phyloP scores from a whole-genome alignment of 1,140 invertebrate genomes.

The Drosophila funebris region DNA sequence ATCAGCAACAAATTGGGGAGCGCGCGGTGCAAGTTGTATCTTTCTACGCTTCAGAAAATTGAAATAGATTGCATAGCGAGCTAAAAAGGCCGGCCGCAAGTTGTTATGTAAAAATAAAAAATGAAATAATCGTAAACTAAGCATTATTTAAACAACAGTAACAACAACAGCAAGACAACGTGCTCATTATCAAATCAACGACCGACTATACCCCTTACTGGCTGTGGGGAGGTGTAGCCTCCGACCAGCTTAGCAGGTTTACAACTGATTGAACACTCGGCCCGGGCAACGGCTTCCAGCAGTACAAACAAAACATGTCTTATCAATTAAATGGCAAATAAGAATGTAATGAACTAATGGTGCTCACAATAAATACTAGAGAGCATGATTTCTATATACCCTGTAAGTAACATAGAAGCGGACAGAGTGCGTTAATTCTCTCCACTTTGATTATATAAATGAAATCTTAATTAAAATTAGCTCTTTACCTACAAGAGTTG shows the following conservation, averaged over 20 bases:
- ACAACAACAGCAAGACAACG: conserved; percentile 46
- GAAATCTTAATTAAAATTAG: too few species aligned
- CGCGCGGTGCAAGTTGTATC: conserved; percentile 2
- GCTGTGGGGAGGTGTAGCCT: not conserved
- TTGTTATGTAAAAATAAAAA: conserved; percentile 60
- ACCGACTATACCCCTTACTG: not conserved
- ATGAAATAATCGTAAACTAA: conserved; percentile 13
- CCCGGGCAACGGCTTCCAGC: conserved; percentile 2
- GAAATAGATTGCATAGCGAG: conserved; percentile 26
- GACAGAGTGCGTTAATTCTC: not conserved
- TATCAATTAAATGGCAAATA: conserved; percentile 18
- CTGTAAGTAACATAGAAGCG: not conserved
- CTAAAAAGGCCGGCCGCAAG: conserved; percentile 61
- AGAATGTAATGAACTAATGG: not conserved
- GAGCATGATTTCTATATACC: not conserved
- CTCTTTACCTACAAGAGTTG: too few species aligned
- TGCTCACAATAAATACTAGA: not conserved
- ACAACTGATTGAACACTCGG: conserved; percentile 5
- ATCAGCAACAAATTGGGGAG: too few species aligned
- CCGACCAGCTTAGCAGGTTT: conserved; percentile 28
- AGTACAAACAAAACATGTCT: conserved; percentile 11
- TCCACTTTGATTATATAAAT: too few species aligned
- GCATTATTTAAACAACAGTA: conserved; percentile 3
- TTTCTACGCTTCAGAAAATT: conserved; percentile 67
- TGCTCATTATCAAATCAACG: conserved; percentile 33